Base-by-base conservation (phyloP, 1,140 invertebrate genomes). In the Camponotus vicinus region DNA sequence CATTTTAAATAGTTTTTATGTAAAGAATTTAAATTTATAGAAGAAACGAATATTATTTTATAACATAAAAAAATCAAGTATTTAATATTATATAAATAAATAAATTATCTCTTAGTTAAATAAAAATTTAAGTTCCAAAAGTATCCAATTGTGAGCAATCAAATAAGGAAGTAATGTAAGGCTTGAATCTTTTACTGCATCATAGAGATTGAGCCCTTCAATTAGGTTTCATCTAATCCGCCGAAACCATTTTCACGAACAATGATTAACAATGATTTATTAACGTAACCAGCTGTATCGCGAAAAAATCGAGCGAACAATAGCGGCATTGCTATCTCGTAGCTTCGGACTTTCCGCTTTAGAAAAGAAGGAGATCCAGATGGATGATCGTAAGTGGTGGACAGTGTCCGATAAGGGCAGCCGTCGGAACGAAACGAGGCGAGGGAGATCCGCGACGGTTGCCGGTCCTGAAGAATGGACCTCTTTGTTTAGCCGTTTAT, bases 401-500 rank as follows among this genome's bases (percentile, higher is more conserved):
- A 94, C 93, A 92, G 90, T 90, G 92, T 87, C 91, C 93, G 94
- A 95, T 94, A 94, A 94, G 93, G 91, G 88, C 69, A 80, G 73
- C 37, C 78, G 64, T 77, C 59, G 86, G 78, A 84, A 55, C 34
- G 66, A 6, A 21, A 52, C 61, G 87, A 13, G 59, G 59, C 71
- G 69, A 37, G 82, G 42, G 70, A 59, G 75, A 32, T 52, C 27
- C 79, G 69, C 32, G 79, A 69, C 40, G 79, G 79, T 40, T 71
- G 75, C 88, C 45, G 78, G 57, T 88, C 88, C 92, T 92, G 91
- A 95, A 95, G 94, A 95, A 95, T 95, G 91, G 92, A 95, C 91
- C 93, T 95, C 94, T 95, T 95, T 95, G 95, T 95, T 95, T 95
- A 95, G 95, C 94, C 94, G 95, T 95, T 95, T 95, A 95, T 94